Evolutionary conservation across 1,140 invertebrate genomes (phyloP).

Genomic region (Scaptodrosophila lebanonensis): DNA sequence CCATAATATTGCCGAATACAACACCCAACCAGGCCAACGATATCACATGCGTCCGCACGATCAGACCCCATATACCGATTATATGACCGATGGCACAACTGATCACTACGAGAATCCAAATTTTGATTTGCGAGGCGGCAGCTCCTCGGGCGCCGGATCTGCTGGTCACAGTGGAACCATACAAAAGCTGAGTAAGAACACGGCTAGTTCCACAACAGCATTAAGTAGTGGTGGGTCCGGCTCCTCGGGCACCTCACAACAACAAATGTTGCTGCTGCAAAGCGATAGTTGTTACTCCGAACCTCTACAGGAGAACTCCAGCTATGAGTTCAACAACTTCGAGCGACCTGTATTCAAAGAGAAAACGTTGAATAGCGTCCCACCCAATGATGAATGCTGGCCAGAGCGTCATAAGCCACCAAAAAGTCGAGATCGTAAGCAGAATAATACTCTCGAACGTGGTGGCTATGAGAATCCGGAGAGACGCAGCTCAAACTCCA

Average conservation of each 20-base stretch:
- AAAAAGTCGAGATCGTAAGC: slow-evolving; percentile 40
- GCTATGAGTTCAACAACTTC: slow-evolving; percentile 74
- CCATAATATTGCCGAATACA: slow-evolving; percentile 50
- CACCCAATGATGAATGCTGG: slow-evolving; percentile 42
- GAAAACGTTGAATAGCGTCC: slow-evolving; percentile 15
- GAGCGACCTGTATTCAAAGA: slow-evolving; percentile 64
- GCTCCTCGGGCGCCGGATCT: neutral
- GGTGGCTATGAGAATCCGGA: slow-evolving; percentile 53
- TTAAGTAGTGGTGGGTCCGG: slow-evolving; percentile 27
- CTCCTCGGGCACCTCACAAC: slow-evolving; percentile 47
- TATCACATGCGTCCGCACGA: slow-evolving; percentile 32
- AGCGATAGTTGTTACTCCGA: slow-evolving; percentile 73
- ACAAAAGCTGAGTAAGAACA: slow-evolving; percentile 29
- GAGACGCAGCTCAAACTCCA: slow-evolving; percentile 66
- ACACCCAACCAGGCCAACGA: slow-evolving; percentile 21
- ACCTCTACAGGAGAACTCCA: slow-evolving; percentile 52
- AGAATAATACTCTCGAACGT: slow-evolving; percentile 39
- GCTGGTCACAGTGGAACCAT: slow-evolving; percentile 3
- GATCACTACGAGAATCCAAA: slow-evolving; percentile 77
- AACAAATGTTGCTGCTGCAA: slow-evolving; percentile 57
- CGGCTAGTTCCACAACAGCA: slow-evolving; percentile 24
- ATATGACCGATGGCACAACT: slow-evolving; percentile 51
- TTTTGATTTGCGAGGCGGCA: slow-evolving; percentile 59
- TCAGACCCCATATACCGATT: slow-evolving; percentile 38
- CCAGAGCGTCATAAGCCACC: slow-evolving; percentile 24